Conservation (phyloP, 2,113 vertebrate genomes). For the Pollimyrus isidori region DNA sequence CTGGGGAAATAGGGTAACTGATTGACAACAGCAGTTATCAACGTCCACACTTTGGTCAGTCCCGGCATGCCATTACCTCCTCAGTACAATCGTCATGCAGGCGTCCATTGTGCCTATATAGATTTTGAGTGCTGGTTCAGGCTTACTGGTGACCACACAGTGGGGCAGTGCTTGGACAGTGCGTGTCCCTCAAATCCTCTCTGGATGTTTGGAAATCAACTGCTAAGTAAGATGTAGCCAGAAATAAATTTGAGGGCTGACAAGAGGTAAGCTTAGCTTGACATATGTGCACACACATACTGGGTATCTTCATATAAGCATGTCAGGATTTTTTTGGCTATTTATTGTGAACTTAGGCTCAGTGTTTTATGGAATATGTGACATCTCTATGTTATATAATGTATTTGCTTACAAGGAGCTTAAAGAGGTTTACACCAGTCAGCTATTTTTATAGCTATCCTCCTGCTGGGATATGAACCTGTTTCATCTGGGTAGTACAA, state of each 20-base stretch:
- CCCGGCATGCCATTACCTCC: constrained; percentile 5
- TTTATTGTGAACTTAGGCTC: neutral
- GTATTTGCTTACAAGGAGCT: neutral
- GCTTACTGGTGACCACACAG: constrained; percentile 15
- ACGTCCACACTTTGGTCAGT: neutral
- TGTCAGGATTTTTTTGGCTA: neutral
- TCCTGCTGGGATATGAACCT: neutral
- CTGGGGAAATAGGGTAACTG: neutral
- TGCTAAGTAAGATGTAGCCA: neutral
- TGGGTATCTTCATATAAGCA: neutral
- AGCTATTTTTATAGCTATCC: neutral
- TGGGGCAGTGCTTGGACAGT: neutral
- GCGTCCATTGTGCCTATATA: neutral
- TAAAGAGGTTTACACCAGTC: constrained; percentile 1
- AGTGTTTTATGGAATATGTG: neutral
- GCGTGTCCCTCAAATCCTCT: neutral
- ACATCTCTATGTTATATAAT: neutral
- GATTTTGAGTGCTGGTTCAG: neutral
- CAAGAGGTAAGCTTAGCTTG: neutral
- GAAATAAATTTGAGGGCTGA: neutral
- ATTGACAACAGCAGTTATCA: neutral
- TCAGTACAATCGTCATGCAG: neutral
- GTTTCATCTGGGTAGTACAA: neutral
- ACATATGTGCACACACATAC: neutral
- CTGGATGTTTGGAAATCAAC: neutral